Percentiles rank a stretch among this genome's conserved stretches.
Conservation (phyloP, 1,140 invertebrate genomes). For the Platorchestia sp. region DNA sequence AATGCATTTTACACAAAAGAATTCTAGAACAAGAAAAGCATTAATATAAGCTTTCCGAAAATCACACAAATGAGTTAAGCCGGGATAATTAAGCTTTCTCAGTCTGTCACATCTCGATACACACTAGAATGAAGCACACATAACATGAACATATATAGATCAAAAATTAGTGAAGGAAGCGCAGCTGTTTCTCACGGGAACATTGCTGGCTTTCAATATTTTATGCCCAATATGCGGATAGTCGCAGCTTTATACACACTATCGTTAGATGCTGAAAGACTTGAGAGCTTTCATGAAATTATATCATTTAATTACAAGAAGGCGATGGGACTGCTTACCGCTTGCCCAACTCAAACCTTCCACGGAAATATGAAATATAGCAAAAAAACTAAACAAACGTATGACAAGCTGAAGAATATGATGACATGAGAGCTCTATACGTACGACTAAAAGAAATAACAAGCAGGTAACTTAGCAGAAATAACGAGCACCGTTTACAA, state of each 20-base stretch:
- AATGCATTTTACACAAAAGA: neutral
- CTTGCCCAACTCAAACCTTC: neutral
- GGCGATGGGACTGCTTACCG: neutral
- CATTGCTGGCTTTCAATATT: neutral
- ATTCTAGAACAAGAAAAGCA: neutral
- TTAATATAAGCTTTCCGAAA: slow-evolving; percentile 9
- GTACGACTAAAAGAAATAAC: slow-evolving; percentile 15
- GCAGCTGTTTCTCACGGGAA: neutral
- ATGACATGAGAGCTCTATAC: neutral
- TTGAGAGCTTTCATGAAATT: neutral
- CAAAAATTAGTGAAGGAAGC: neutral
- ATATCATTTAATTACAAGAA: neutral
- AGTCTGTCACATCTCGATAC: neutral
- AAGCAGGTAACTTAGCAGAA: neutral
- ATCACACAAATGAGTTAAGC: neutral
- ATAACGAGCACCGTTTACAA: slow-evolving; percentile 42
- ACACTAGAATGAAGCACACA: neutral
- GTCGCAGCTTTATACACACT: slow-evolving; percentile 29
- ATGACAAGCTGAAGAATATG: neutral
- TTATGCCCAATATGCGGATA: slow-evolving; percentile 27
- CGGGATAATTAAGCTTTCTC: neutral
- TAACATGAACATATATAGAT: neutral
- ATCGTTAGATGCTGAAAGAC: neutral
- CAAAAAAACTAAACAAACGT: neutral
- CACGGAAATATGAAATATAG: neutral